Evolutionary conservation across 2,888 invertebrate species (phyloP).

Genomic region (Arge pagana): DNA sequence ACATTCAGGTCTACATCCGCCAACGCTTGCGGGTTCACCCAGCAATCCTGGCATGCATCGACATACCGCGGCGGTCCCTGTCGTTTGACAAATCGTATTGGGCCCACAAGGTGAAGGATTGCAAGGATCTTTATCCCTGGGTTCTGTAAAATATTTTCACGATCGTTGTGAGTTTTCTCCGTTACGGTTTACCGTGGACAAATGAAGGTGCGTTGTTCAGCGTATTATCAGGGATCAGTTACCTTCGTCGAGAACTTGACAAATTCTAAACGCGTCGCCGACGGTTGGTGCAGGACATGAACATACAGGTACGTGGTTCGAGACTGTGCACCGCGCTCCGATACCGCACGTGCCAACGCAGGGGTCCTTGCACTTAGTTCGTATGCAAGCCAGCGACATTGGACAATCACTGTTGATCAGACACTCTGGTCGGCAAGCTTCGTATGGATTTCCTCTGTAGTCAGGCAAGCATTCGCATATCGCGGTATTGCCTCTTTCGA

Average conservation of each 20-base stretch:
- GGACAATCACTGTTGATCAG: slow-evolving; percentile 73
- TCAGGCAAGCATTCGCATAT: slow-evolving; percentile 72
- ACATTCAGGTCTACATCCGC: slow-evolving; percentile 60
- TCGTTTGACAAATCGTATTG: slow-evolving; percentile 59
- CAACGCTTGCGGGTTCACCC: slow-evolving; percentile 56
- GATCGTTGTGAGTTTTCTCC: too few relatives aligned
- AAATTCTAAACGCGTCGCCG: slow-evolving; percentile 78
- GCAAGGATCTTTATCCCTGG: slow-evolving; percentile 55
- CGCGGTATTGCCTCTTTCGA: slow-evolving; percentile 68
- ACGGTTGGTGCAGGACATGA: slow-evolving; percentile 68
- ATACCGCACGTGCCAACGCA: slow-evolving; percentile 78
- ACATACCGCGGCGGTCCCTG: slow-evolving; percentile 55
- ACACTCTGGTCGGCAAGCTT: slow-evolving; percentile 72
- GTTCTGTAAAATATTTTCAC: slow-evolving; percentile 35
- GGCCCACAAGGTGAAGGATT: slow-evolving; percentile 61
- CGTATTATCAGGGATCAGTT: slow-evolving; percentile 37
- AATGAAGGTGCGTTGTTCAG: too few relatives aligned
- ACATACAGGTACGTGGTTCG: slow-evolving; percentile 78
- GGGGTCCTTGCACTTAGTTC: slow-evolving; percentile 72
- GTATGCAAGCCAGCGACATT: slow-evolving; percentile 68
- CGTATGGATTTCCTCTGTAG: slow-evolving; percentile 69
- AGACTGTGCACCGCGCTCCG: slow-evolving; percentile 71
- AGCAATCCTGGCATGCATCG: slow-evolving; percentile 56
- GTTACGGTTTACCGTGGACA: too few relatives aligned
- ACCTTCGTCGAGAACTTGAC: slow-evolving; percentile 54